Evolutionary conservation across 2,888 invertebrate species (phyloP), one percentile per base, ranked within the genome.

Genomic region (Bembecia ichneumoniformis): DNA sequence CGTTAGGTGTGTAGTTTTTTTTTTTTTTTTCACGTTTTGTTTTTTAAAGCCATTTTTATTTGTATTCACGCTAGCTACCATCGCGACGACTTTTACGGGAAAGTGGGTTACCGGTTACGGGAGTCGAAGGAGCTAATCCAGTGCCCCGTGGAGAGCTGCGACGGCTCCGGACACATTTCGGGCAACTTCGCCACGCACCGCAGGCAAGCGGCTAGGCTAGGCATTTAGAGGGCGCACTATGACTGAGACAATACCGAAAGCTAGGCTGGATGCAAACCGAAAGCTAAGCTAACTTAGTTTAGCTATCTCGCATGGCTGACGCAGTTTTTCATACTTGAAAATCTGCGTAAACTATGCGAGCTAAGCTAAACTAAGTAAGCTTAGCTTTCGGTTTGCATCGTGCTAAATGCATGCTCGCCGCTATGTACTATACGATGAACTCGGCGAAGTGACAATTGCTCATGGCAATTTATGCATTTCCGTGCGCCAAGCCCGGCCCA

Each of bases 151-250:
- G 88, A 88, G 73, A 89, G 89, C 88, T 95, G 95, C 89, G 94
- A 95, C 88, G 95, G 95, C 67, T 91, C 93, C 84, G 95, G 95
- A 72, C 95, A 96, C 89, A 90, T 94, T 76, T 94, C 94, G 68
- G 95, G 95, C 73, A 94, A 94, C 91, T 96, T 94, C 91, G 92
- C 94, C 66, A 93, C 95, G 63, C 95, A 96, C 87, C 92, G 95
- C 89, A 95, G 92, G 92, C 92, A 92, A 91, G 91, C 89, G 76
- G 62, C 59, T 57, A 60, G 58, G 54, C 59, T 14, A n/a, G 40
- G 40, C n/a, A 28, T 9, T 28, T 28, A 28, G 9, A 5, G 9
- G 28, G 28, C 28, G 28, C 28, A 28, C 28, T 28, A 28, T 28
- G 28, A 28, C 5, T 9, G 9, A 28, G 9, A 28, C 2, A 28